These are phyloP conservation scores for Ptychochromis oligacanthus DNA, from an alignment of 2,113 vertebrate genomes.

Conservation along the genomic window DNA sequence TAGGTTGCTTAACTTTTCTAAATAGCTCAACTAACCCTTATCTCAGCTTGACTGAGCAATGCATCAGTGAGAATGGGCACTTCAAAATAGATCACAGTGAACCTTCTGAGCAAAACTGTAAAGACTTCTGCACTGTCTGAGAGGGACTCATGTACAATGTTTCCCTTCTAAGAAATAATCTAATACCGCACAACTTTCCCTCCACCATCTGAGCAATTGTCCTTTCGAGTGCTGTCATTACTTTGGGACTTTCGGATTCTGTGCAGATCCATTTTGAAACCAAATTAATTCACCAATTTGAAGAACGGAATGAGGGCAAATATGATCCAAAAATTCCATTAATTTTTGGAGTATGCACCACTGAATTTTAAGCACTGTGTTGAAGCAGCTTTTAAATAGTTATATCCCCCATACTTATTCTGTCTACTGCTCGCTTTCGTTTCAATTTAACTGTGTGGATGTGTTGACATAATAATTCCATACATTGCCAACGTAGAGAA, in stretches of 20 bases:
- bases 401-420: not conserved
- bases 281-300: slow-evolving; percentile 5
- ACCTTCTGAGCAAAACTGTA: not conserved
- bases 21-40: not conserved
- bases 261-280: slow-evolving; percentile 15
- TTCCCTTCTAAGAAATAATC: not conserved
- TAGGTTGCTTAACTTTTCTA: not conserved
- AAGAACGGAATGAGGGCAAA: slow-evolving; percentile 24
- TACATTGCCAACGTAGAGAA: not conserved
- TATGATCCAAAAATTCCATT: slow-evolving; percentile 12
- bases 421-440: not conserved
- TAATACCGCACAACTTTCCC: not conserved
- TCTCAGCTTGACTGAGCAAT: not conserved
- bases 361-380: slow-evolving; percentile 26
- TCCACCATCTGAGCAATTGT: slow-evolving; percentile 2
- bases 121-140: not conserved
- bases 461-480: slow-evolving; percentile 2
- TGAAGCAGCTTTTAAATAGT: slow-evolving; percentile 14
- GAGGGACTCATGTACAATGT: not conserved
- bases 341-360: slow-evolving; percentile 1
- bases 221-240: slow-evolving; percentile 13
- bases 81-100: not conserved
- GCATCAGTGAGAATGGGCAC: not conserved
- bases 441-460: not conserved
- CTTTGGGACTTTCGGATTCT: slow-evolving; percentile 15